Evolutionary conservation across 2,888 invertebrate species (phyloP).

Genomic region (Xylocampa areola): DNA sequence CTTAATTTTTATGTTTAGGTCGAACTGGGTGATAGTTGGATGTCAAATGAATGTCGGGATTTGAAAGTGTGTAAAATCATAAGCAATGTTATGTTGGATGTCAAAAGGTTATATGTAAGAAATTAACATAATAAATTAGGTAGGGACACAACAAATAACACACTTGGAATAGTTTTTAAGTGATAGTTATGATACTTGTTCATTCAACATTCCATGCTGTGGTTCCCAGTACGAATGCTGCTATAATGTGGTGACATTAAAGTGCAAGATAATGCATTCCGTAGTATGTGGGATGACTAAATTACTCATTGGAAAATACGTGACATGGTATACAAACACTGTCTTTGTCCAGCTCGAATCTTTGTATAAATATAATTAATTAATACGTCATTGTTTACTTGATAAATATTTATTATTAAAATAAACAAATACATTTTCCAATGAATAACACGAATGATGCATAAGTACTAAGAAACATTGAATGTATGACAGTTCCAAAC

Average conservation of each 20-base stretch:
- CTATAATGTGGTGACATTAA: constrained; percentile 75
- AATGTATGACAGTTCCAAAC: constrained; percentile 70
- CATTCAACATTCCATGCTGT: constrained; percentile 86
- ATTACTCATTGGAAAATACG: constrained; percentile 66
- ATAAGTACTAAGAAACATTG: constrained; percentile 65
- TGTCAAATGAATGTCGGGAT: constrained; percentile 43
- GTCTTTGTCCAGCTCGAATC: constrained; percentile 1
- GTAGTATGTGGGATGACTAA: constrained; percentile 65
- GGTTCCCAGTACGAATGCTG: constrained; percentile 71
- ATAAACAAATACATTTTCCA: constrained; percentile 62
- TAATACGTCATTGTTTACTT: not conserved
- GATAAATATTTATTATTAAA: not conserved
- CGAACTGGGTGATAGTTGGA: constrained; percentile 44
- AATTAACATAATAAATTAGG: constrained; percentile 30
- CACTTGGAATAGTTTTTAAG: constrained; percentile 23
- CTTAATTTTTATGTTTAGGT: constrained; percentile 40
- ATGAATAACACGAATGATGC: constrained; percentile 70
- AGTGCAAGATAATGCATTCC: constrained; percentile 79
- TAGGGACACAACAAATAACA: constrained; percentile 27
- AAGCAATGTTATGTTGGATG: constrained; percentile 25
- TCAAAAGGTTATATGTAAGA: constrained; percentile 31
- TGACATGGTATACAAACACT: not conserved
- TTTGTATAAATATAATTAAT: constrained; percentile 7
- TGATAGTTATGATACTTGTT: constrained; percentile 54
- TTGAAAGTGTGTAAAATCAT: constrained; percentile 14